phyloP scores from a whole-genome alignment of 1,140 invertebrate species.

The Coelopa frigida region DNA sequence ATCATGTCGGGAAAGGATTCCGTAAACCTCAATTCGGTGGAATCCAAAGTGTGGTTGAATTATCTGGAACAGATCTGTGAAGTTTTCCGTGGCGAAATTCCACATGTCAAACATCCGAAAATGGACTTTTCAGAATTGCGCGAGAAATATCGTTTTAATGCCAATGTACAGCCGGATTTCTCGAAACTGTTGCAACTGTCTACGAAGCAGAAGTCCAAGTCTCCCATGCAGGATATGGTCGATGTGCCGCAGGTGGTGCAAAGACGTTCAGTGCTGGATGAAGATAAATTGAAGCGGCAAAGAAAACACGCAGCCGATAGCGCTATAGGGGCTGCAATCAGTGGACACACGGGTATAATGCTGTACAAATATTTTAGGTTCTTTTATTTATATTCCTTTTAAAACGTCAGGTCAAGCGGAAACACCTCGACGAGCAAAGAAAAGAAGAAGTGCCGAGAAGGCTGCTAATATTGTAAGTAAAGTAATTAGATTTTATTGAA shows the following conservation, averaged over 20 bases:
- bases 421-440: slow-evolving; percentile 40
- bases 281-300: slow-evolving; percentile 37
- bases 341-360: slow-evolving; percentile 12
- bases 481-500: slow-evolving; percentile 21
- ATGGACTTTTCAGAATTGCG: slow-evolving; percentile 47
- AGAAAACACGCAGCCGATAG: slow-evolving; percentile 31
- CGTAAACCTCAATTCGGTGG: slow-evolving; percentile 59
- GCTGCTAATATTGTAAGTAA: slow-evolving; percentile 44
- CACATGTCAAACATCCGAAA: slow-evolving; percentile 70
- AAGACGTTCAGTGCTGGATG: slow-evolving; percentile 37
- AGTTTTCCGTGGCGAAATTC: slow-evolving; percentile 73
- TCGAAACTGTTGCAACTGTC: slow-evolving; percentile 34
- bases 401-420: slow-evolving; percentile 38
- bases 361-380: not conserved
- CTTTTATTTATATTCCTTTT: slow-evolving; percentile 1
- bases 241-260: slow-evolving; percentile 33
- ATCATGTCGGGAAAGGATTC: slow-evolving; percentile 79
- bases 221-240: slow-evolving; percentile 38
- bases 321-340: slow-evolving; percentile 14
- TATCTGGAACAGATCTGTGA: slow-evolving; percentile 86
- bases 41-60: slow-evolving; percentile 69
- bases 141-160: slow-evolving; percentile 36
- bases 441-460: slow-evolving; percentile 40
- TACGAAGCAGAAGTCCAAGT: slow-evolving; percentile 38
- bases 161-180: slow-evolving; percentile 36